Percentiles rank a stretch among this genome's conserved stretches.
phyloP scores from a whole-genome alignment of 2,797 vertebrate genomes.

The Oreortyx pictus region DNA sequence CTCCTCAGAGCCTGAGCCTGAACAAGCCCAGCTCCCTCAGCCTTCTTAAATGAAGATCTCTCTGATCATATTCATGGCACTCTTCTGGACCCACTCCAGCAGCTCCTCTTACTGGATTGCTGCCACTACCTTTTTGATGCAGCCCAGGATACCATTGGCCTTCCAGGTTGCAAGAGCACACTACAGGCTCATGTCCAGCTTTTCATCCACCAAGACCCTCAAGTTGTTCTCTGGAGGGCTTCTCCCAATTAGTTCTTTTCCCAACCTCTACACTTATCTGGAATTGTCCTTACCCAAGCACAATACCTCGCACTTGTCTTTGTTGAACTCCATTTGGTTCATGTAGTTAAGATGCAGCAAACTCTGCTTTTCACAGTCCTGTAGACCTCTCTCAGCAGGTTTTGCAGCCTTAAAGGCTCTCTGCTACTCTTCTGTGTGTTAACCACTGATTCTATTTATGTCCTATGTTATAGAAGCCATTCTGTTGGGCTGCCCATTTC shows the following conservation, averaged over 20 bases:
- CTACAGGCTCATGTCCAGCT: background rate
- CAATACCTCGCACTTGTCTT: background rate
- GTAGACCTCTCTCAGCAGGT: background rate
- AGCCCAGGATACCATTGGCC: background rate
- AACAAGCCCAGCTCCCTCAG: background rate
- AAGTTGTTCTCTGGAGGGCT: background rate
- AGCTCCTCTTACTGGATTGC: background rate
- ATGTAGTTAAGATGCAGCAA: background rate
- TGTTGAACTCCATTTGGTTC: background rate
- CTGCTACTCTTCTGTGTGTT: background rate
- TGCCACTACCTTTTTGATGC: background rate
- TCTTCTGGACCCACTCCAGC: background rate
- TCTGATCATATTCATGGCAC: background rate
- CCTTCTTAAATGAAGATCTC: background rate
- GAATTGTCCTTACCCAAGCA: background rate
- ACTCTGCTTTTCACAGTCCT: background rate
- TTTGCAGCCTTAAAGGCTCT: background rate
- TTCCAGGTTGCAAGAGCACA: background rate
- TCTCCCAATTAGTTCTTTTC: background rate
- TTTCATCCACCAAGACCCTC: background rate
- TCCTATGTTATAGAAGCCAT: background rate
- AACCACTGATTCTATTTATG: accelerated
- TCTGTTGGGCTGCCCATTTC: background rate
- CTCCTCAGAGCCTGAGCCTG: background rate
- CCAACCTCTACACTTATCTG: background rate